These are phyloP conservation scores for Sussaba pulchella DNA, from an alignment of 2,888 invertebrate genomes.

Conservation along the genomic window DNA sequence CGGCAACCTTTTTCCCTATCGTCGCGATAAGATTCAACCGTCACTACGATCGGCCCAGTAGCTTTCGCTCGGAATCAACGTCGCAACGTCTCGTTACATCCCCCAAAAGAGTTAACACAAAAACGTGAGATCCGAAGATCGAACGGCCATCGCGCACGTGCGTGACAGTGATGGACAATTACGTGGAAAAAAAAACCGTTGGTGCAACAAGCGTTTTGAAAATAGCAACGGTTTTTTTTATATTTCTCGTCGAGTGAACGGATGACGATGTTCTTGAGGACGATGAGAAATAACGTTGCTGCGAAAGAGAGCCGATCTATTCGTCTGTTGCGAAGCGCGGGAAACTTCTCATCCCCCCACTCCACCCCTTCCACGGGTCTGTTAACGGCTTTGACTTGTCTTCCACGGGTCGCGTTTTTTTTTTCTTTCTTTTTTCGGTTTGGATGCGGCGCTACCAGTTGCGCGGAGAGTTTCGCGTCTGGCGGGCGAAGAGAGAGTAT, in stretches of 20 bases:
- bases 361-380: background rate
- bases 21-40: conserved; percentile 68
- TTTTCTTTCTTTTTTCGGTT: background rate
- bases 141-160: conserved; percentile 3
- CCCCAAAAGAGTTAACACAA: background rate
- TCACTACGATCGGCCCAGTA: conserved; percentile 57
- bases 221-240: conserved; percentile 56
- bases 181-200: conserved; percentile 45
- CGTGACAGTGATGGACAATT: conserved; percentile 15
- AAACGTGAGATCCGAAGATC: conserved; percentile 30
- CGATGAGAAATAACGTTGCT: background rate
- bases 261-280: background rate
- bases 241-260: background rate
- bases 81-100: conserved; percentile 19
- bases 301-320: background rate
- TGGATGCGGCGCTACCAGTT: no score
- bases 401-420: background rate
- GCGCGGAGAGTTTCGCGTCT: background rate
- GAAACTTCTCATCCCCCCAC: background rate
- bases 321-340: conserved; percentile 12
- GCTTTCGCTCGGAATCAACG: conserved; percentile 1
- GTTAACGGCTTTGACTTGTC: background rate
- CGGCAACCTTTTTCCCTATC: conserved; percentile 39
- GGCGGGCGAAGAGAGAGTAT: background rate
- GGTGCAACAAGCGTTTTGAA: conserved; percentile 47